Base-by-base conservation (phyloP, 2,113 vertebrate species). In the Alligator mississippiensis region DNA sequence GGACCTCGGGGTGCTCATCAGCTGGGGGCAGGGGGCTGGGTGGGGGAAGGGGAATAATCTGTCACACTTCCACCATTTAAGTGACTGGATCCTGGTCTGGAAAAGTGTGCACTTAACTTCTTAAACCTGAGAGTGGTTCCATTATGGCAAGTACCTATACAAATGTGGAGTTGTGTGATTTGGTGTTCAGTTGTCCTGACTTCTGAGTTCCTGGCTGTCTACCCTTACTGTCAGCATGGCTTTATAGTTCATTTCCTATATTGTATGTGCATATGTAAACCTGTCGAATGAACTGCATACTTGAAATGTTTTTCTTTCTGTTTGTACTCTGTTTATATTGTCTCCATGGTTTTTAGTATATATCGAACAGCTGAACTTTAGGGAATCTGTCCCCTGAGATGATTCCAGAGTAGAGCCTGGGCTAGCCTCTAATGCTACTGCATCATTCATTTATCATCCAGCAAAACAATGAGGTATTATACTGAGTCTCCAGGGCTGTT, bases 361-460 rank as follows among this genome's bases (percentile, higher is more conserved):
- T 27, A 1, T 7, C 62, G 30, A 91, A 38, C 25, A 74, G 77
- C 78, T 92, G 18, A 22, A 57, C 83, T 28, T 24, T 16, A 79
- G 55, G 72, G 24, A 91, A 82, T 70, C 25, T 61, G 4, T 80
- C 34, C 22, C 17, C 24, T 27, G 74, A 90, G 30, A 63, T 18
- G 72, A 30, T 62, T 68, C 78, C 57, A 82, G 60, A 88, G 58
- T 64, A 30, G 0, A 84, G 55, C 30, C 68, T 34, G 82, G 19
- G 55, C 30, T 80, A 80, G 81, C 82, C 18, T 2, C 1, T 3
- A 1, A 9, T 60, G 13, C 47, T 47, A 61, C 57, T 30, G 5
- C n/a, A 28, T 9, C 22, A 8, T 30, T 93, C 90, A 16, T 95
- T 91, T 82, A 47, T 89, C 11, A 9, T 80, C 34, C 16, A 74